Conservation (phyloP, 1,140 invertebrate species). For the Drosophila baimaii region DNA sequence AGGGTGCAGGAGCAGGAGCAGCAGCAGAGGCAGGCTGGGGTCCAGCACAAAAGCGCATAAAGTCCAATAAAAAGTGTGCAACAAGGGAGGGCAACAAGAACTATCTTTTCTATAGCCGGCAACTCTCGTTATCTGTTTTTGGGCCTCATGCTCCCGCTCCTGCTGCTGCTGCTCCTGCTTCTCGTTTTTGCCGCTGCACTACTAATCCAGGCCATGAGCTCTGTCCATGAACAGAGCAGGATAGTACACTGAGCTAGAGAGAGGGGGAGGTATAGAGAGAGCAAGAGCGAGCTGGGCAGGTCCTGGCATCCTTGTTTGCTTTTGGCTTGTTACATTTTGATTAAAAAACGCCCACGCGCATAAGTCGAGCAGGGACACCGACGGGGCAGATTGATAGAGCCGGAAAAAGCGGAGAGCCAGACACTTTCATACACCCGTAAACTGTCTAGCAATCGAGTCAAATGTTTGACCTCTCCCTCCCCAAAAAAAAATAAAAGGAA, state of each 20-base stretch:
- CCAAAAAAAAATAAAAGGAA: slow-evolving; percentile 10
- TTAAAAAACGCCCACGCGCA: slow-evolving; percentile 81
- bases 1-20: slow-evolving; percentile 7
- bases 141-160: slow-evolving; percentile 53
- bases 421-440: slow-evolving; percentile 42
- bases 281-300: slow-evolving; percentile 10
- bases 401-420: slow-evolving; percentile 19
- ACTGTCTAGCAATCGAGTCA: slow-evolving; percentile 55
- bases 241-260: background rate
- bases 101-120: slow-evolving; percentile 74
- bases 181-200: slow-evolving; percentile 68
- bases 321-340: slow-evolving; percentile 83
- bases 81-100: slow-evolving; percentile 63
- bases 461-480: slow-evolving; percentile 43
- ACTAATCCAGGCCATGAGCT: slow-evolving; percentile 73
- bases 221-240: slow-evolving; percentile 27
- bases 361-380: slow-evolving; percentile 52
- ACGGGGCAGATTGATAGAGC: slow-evolving; percentile 30
- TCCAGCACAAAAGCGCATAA: slow-evolving; percentile 75
- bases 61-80: slow-evolving; percentile 81
- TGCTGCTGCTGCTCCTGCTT: slow-evolving; percentile 20
- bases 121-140: slow-evolving; percentile 73
- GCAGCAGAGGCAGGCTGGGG: slow-evolving; percentile 4
- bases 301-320: slow-evolving; percentile 72
- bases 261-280: too few species aligned